phyloP scores from a whole-genome alignment of 2,797 vertebrate genomes.

The Ctenochaetus hawaiiensis region DNA sequence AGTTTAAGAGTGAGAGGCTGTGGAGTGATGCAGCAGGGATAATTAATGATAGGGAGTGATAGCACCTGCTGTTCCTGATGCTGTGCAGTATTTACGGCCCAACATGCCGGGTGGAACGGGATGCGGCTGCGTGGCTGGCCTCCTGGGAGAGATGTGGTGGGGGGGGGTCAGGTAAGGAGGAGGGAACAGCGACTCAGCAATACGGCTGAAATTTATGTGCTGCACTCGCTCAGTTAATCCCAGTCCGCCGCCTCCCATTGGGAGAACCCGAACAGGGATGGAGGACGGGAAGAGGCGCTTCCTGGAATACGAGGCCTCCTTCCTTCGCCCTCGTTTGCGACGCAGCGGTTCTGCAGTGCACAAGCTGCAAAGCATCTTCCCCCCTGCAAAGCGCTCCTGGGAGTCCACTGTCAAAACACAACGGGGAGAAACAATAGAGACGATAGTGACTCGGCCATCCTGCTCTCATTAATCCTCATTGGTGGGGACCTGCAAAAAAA shows the following conservation, averaged over 20 bases:
- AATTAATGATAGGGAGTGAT: constrained; percentile 82
- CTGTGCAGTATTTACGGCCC: constrained; percentile 77
- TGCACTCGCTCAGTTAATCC: constrained; percentile 70
- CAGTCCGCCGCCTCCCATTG: constrained; percentile 62
- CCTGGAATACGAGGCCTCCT: constrained; percentile 60
- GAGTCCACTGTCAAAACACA: constrained; percentile 71
- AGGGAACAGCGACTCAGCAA: constrained; percentile 73
- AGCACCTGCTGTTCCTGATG: constrained; percentile 82
- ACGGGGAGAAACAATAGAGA: constrained; percentile 61
- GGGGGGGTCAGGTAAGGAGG: constrained; percentile 51
- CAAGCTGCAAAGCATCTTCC: constrained; percentile 42
- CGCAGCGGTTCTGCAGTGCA: constrained; percentile 57
- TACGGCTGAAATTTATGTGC: constrained; percentile 74
- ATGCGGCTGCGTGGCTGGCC: constrained; percentile 56
- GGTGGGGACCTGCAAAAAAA: constrained; percentile 40
- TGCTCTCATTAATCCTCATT: constrained; percentile 80
- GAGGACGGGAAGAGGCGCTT: constrained; percentile 61
- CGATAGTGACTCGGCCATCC: constrained; percentile 66
- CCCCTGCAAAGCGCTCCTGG: constrained; percentile 45
- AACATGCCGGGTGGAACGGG: constrained; percentile 67
- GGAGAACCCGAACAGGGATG: constrained; percentile 72
- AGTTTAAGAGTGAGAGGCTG: constrained; percentile 70
- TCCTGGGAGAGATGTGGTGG: constrained; percentile 53
- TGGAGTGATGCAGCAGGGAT: constrained; percentile 76
- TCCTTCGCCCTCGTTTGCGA: constrained; percentile 29